phyloP scores from a whole-genome alignment of 2,113 vertebrate species.

The Actenoides hombroni region DNA sequence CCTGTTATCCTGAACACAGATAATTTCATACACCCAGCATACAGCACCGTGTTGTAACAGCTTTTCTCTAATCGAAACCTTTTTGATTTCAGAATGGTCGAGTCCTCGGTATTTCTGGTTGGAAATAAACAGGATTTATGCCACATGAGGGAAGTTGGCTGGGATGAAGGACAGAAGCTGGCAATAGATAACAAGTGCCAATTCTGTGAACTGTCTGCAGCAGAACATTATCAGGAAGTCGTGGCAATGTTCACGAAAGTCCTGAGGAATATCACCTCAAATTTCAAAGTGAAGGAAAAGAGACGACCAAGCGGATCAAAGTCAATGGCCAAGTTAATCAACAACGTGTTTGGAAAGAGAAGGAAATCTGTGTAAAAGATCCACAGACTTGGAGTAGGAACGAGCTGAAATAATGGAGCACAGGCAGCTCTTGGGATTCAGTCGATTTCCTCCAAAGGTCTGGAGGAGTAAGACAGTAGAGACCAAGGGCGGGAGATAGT shows the following conservation, averaged over 20 bases:
- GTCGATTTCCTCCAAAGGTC: not conserved
- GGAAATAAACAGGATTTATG: constrained; percentile 92
- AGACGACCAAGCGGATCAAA: constrained; percentile 85
- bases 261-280: constrained; percentile 72
- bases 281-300: constrained; percentile 79
- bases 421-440: not conserved
- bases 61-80: not conserved
- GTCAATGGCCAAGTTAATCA: constrained; percentile 88
- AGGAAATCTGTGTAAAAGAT: constrained; percentile 83
- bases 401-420: not conserved
- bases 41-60: not conserved
- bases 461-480: not conserved
- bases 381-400: not conserved
- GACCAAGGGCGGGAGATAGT: not conserved
- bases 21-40: not conserved
- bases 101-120: constrained; percentile 80
- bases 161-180: constrained; percentile 84
- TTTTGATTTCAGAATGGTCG: constrained; percentile 71
- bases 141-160: constrained; percentile 82
- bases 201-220: constrained; percentile 88
- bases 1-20: not conserved
- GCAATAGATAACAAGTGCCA: constrained; percentile 80
- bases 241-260: constrained; percentile 82
- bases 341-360: constrained; percentile 88
- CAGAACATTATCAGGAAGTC: constrained; percentile 86